These are phyloP conservation scores for Ashinkailepas kermadecensis DNA, from an alignment of 2,888 invertebrate species.

Conservation along the genomic window DNA sequence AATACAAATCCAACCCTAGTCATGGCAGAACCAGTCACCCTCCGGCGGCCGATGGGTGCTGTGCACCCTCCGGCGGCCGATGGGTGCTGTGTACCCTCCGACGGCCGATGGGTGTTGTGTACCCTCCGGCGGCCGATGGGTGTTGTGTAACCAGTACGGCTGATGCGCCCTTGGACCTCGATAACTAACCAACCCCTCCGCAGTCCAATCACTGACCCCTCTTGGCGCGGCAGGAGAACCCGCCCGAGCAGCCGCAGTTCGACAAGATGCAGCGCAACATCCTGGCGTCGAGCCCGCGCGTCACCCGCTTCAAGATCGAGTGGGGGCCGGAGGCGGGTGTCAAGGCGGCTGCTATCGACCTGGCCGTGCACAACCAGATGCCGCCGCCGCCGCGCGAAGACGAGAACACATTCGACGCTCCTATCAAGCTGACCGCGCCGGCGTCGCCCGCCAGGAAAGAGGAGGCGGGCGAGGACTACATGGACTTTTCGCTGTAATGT, in stretches of 20 bases:
- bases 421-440: not conserved
- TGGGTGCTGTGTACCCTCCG: not conserved
- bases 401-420: not conserved
- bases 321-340: conserved; percentile 57
- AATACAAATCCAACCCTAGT: too few relatives aligned
- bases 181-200: too few relatives aligned
- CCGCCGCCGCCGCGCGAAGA: not conserved
- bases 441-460: not conserved
- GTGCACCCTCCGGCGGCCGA: not conserved
- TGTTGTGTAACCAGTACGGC: not conserved
- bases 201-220: too few relatives aligned
- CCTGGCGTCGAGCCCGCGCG: conserved; percentile 81
- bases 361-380: conserved; percentile 19
- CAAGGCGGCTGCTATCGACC: conserved; percentile 27
- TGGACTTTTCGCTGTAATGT: conserved; percentile 12
- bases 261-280: conserved; percentile 81
- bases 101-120: not conserved
- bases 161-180: too few relatives aligned
- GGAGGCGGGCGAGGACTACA: conserved; percentile 4
- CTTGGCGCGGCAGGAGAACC: conserved; percentile 58
- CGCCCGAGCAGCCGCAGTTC: conserved; percentile 84
- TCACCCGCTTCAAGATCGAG: conserved; percentile 93
- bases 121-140: not conserved
- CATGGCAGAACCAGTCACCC: too few relatives aligned
- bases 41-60: too few relatives aligned